Evolutionary conservation across 2,113 vertebrate species (phyloP).

Genomic region (Coregonus clupeaformis): DNA sequence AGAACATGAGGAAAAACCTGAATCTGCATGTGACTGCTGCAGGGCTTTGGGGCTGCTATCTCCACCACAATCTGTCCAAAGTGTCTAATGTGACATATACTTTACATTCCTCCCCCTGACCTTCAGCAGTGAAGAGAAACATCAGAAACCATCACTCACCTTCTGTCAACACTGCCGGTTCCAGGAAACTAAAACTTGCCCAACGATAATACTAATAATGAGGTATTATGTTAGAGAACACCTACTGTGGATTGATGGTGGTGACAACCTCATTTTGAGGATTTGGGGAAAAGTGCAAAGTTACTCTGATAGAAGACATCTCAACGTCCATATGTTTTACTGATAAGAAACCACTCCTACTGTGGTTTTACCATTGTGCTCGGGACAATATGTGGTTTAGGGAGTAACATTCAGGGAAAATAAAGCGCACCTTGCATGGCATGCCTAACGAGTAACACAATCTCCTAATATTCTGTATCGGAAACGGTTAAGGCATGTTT

Average conservation of each 20-base stretch:
- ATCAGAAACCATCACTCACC: not conserved
- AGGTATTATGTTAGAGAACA: not conserved
- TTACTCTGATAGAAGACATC: no score
- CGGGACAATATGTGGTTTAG: no score
- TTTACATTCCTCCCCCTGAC: not conserved
- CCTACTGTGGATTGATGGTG: not conserved
- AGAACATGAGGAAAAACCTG: not conserved
- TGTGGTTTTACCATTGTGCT: no score
- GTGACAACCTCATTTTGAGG: not conserved
- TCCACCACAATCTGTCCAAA: conserved; percentile 16
- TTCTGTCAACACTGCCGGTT: conserved; percentile 26
- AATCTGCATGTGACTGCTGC: not conserved
- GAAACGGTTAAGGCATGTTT: conserved; percentile 59
- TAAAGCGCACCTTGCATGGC: conserved; percentile 34
- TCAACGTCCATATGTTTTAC: no score
- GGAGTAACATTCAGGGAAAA: no score
- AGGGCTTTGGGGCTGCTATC: conserved; percentile 1
- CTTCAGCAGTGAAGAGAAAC: conserved; percentile 5
- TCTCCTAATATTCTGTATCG: conserved; percentile 43
- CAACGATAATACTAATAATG: not conserved
- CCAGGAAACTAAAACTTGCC: not conserved
- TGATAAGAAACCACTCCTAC: no score
- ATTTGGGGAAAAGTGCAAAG: not conserved
- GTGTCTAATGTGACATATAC: conserved; percentile 25
- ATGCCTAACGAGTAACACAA: conserved; percentile 39